Conservation (phyloP, 2,888 invertebrate genomes). For the Sphaerophoria rueppellii region DNA sequence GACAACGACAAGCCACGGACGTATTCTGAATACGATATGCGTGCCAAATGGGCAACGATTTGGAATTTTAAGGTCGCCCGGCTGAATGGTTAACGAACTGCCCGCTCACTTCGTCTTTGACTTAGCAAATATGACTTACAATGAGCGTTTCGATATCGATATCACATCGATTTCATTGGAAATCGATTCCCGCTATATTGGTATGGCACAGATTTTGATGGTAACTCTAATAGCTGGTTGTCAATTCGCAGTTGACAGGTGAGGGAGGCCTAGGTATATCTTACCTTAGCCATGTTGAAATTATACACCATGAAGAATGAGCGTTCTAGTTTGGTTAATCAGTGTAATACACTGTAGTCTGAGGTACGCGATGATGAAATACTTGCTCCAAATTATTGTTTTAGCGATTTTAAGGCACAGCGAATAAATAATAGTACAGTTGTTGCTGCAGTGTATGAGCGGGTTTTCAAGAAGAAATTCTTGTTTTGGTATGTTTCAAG, state of each 20-base stretch:
- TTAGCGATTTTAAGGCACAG: slow-evolving; percentile 20
- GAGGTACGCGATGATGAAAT: slow-evolving; percentile 61
- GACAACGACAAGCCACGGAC: slow-evolving; percentile 17
- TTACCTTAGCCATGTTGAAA: slow-evolving; percentile 20
- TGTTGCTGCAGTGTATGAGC: not conserved
- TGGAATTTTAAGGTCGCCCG: slow-evolving; percentile 70
- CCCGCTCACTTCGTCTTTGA: not conserved
- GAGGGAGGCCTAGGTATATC: slow-evolving; percentile 44
- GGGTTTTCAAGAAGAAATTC: slow-evolving; percentile 56
- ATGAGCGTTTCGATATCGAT: slow-evolving; percentile 60
- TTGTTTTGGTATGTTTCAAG: slow-evolving; percentile 49
- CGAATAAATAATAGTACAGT: slow-evolving; percentile 19
- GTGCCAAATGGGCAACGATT: slow-evolving; percentile 65
- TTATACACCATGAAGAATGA: slow-evolving; percentile 33
- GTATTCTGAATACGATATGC: slow-evolving; percentile 63
- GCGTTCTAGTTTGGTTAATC: slow-evolving; percentile 60
- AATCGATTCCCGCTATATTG: slow-evolving; percentile 60
- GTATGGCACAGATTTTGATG: slow-evolving; percentile 31
- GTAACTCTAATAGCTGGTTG: slow-evolving; percentile 24
- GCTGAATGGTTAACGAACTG: slow-evolving; percentile 59
- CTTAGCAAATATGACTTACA: slow-evolving; percentile 24
- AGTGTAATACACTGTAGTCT: slow-evolving; percentile 56
- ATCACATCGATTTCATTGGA: slow-evolving; percentile 55
- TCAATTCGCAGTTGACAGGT: slow-evolving; percentile 46
- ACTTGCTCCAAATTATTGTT: slow-evolving; percentile 62